A percentile compares a stretch with the other conserved stretches of the same genome.
Conservation (phyloP, 2,888 invertebrate species). For the Pammene aurita region DNA sequence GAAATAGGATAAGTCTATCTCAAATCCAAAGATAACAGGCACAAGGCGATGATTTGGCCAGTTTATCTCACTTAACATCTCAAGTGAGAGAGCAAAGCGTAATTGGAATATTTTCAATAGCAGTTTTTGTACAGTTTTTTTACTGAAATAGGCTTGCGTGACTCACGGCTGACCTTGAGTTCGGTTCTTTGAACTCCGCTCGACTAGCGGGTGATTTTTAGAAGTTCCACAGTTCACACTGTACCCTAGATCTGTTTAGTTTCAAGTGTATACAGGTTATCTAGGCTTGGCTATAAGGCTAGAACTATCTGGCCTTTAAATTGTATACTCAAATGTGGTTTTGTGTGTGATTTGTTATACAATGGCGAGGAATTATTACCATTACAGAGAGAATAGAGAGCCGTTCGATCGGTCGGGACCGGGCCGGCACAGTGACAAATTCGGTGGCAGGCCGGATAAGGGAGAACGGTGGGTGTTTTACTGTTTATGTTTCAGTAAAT, state of each 20-base stretch:
- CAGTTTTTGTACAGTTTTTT: slow-evolving; percentile 53
- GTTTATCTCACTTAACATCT: neutral
- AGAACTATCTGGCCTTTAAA: neutral
- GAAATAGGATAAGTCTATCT: neutral
- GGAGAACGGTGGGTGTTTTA: slow-evolving; percentile 56
- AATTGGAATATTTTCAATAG: slow-evolving; percentile 44
- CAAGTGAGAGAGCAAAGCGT: slow-evolving; percentile 31
- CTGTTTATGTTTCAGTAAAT: neutral
- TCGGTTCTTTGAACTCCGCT: slow-evolving; percentile 71
- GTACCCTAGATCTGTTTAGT: slow-evolving; percentile 1
- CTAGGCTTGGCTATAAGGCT: neutral
- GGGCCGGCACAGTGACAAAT: slow-evolving; percentile 73
- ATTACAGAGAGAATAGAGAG: slow-evolving; percentile 68
- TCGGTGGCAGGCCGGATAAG: slow-evolving; percentile 57
- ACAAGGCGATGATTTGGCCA: neutral
- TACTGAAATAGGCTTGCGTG: slow-evolving; percentile 52
- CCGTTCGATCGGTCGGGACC: slow-evolving; percentile 71
- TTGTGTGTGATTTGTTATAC: slow-evolving; percentile 40
- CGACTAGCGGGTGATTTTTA: slow-evolving; percentile 45
- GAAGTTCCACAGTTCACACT: slow-evolving; percentile 6
- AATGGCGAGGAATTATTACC: slow-evolving; percentile 45
- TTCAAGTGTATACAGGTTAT: slow-evolving; percentile 3
- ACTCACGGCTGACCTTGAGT: slow-evolving; percentile 73
- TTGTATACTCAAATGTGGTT: slow-evolving; percentile 24
- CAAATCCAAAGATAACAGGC: neutral